Percentiles rank a stretch among this genome's conserved stretches.
Conservation (phyloP, 2,113 vertebrate species). For the Urocolius indicus region DNA sequence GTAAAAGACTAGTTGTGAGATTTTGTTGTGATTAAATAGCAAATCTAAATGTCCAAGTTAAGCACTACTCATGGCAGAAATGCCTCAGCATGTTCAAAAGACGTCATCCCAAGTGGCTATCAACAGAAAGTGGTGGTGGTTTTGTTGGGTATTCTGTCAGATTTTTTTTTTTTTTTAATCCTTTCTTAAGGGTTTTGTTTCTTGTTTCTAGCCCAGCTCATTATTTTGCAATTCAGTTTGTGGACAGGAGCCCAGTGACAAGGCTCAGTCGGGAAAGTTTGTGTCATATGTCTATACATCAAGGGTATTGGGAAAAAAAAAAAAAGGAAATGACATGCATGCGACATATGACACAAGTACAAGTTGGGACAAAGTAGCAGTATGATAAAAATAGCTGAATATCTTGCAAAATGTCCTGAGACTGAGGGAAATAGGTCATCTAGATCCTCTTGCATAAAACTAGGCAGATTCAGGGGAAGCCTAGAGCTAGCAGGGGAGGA, state of each 20-base stretch:
- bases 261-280: not conserved
- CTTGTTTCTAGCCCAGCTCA: not conserved
- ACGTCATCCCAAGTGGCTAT: not conserved
- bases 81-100: not conserved
- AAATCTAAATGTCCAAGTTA: not conserved
- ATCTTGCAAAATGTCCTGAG: not conserved
- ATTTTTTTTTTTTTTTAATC: not conserved
- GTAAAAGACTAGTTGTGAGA: not conserved
- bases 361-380: not conserved
- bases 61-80: not conserved
- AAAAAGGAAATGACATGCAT: not conserved
- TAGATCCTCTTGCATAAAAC: not conserved
- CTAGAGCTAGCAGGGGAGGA: not conserved
- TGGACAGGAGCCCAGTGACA: not conserved
- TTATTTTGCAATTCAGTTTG: not conserved
- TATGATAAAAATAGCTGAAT: conserved; percentile 5
- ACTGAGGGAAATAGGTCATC: not conserved
- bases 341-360: not conserved
- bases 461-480: not conserved
- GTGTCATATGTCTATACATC: not conserved
- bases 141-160: not conserved
- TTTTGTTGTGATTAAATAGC: not conserved
- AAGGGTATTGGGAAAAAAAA: not conserved
- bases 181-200: not conserved
- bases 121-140: not conserved